Evolutionary conservation across 2,888 invertebrate genomes (phyloP).

Genomic region (Eristalinus sepulchralis): DNA sequence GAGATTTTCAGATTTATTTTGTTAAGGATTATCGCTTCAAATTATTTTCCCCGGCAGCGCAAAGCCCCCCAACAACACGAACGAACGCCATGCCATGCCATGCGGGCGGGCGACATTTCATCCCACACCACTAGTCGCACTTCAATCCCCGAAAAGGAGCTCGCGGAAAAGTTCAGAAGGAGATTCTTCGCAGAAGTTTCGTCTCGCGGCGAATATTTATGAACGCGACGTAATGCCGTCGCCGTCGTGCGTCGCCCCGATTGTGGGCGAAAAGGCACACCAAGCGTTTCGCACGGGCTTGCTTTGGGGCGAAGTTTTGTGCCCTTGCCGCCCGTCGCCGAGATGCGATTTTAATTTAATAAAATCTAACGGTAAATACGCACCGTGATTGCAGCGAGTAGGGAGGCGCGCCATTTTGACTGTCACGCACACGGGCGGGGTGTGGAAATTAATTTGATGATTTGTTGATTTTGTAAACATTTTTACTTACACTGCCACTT

Average conservation of each 20-base stretch:
- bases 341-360: slow-evolving; percentile 40
- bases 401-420: not conserved
- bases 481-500: not conserved
- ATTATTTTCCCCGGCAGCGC: not conserved
- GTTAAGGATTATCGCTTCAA: slow-evolving; percentile 38
- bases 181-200: not conserved
- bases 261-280: not conserved
- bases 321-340: no score
- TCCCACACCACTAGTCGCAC: not conserved
- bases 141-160: not conserved
- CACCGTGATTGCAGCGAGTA: not conserved
- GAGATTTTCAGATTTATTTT: slow-evolving; percentile 57
- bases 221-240: not conserved
- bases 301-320: not conserved
- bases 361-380: slow-evolving; percentile 41
- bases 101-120: slow-evolving; percentile 5
- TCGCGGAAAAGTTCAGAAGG: slow-evolving; percentile 17
- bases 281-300: not conserved
- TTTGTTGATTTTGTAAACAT: slow-evolving; percentile 4
- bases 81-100: not conserved
- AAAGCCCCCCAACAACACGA: not conserved
- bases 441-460: not conserved
- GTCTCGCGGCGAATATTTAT: not conserved
- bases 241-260: no score
- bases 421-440: not conserved